Base-by-base conservation (phyloP, 2,888 invertebrate species). In the Rhagophthalmus giganteus region DNA sequence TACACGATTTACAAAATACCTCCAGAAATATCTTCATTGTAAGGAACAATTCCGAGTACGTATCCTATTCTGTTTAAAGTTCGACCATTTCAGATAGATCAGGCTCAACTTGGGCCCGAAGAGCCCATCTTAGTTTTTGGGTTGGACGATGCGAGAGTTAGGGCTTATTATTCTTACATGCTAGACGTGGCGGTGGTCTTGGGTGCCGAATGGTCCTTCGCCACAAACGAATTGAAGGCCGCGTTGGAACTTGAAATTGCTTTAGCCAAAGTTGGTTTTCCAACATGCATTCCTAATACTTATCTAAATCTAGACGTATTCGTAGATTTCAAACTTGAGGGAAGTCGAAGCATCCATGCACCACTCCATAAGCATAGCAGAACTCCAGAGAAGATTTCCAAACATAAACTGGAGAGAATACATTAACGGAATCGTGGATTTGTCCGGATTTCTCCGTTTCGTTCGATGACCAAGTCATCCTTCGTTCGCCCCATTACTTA, bases 401-500 rank as follows among this genome's bases (percentile, higher is more conserved):
- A 85, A 82, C 65, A 82, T 90, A 37, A 86, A 87, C 1, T 93
- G 93, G 93, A 70, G 85, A 60, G 83, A 86, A 50, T 94, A 94
- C 71, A 87, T 95, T 68, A 92, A 91, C 74, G 85, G 80, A 1
- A 77, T 95, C 5, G 75, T 96, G 38, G 83, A 87, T 0, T 15
- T 46, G 14, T n/a, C 80, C 83, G 0, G 33, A 51, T 15, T 77
- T 86, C 1, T 63, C 71, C 33, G 77, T 92, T 1, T 77, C 73
- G 9, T 78, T 81, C 0, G 79, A 88, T 49, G 95, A 96, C 74
- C 70, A 85, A 1, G 80, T 94, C 15, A 88, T 94, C 41, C 86
- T 96, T 28, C 87, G 87, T 63, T 93, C 94, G 6, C 94, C 94
- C 0, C 80, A 82, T 58, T 96, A 86, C 74, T 80, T 94, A 32